These are phyloP conservation scores for Pollenia griseotomentosa DNA, from an alignment of 2,888 invertebrate species.

Conservation along the genomic window DNA sequence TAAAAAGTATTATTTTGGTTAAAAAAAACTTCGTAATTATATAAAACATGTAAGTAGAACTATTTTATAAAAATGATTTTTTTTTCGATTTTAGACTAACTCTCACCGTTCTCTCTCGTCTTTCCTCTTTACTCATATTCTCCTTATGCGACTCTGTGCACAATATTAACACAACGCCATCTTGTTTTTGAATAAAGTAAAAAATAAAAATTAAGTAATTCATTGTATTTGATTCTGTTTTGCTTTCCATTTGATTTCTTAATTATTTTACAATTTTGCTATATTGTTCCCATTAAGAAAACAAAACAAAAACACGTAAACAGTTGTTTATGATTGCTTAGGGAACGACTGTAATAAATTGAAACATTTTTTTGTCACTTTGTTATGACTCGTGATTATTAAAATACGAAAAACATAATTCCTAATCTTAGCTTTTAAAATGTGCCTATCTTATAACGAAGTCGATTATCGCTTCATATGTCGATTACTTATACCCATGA, in stretches of 20 bases:
- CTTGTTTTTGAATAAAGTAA: slow-evolving; percentile 51
- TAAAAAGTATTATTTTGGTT: slow-evolving; percentile 11
- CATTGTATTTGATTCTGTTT: slow-evolving; percentile 26
- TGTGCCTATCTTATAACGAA: background rate
- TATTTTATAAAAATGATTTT: slow-evolving; percentile 19
- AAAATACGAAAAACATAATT: background rate
- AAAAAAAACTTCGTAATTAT: slow-evolving; percentile 31
- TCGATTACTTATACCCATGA: background rate
- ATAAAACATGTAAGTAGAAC: slow-evolving; percentile 56
- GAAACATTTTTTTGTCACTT: slow-evolving; percentile 22
- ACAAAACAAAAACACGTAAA: background rate
- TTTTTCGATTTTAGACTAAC: slow-evolving; percentile 42
- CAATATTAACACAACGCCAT: slow-evolving; percentile 51
- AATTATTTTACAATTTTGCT: slow-evolving; percentile 42
- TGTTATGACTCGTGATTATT: background rate
- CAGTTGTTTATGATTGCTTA: slow-evolving; percentile 17
- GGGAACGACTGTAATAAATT: slow-evolving; percentile 8
- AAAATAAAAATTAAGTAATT: slow-evolving; percentile 23
- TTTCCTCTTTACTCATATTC: background rate
- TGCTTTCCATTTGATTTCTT: slow-evolving; percentile 31
- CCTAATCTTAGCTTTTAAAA: slow-evolving; percentile 15
- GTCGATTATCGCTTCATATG: background rate
- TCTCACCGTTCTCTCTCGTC: slow-evolving; percentile 29
- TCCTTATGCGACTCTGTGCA: slow-evolving; percentile 33
- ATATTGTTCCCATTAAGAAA: background rate